Evolutionary conservation across 2,113 vertebrate genomes (phyloP).

Genomic region (Bungarus multicinctus): DNA sequence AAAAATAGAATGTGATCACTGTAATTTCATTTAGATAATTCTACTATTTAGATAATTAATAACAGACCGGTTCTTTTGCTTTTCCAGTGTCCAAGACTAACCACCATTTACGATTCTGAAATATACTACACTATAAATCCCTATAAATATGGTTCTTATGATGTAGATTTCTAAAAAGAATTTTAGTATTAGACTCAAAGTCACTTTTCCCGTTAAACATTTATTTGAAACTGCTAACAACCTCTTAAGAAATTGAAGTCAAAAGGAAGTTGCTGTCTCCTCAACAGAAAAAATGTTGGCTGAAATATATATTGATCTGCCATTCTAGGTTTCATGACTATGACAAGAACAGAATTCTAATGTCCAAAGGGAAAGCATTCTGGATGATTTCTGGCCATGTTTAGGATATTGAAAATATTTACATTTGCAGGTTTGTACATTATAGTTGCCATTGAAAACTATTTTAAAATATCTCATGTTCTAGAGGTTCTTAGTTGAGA

Average conservation of each 20-base stretch:
- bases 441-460: not conserved
- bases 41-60: not conserved
- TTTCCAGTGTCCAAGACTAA: no score
- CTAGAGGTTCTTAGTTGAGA: not conserved
- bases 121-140: not conserved
- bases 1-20: not conserved
- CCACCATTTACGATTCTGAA: not conserved
- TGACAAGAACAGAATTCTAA: not conserved
- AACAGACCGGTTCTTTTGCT: not conserved
- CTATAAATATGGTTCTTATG: not conserved
- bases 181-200: not conserved
- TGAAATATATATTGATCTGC: not conserved
- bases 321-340: not conserved
- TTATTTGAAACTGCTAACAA: not conserved
- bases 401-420: not conserved
- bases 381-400: not conserved
- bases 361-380: not conserved
- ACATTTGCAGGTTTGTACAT: not conserved
- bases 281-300: not conserved
- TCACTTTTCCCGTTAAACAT: not conserved
- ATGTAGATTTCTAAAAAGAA: not conserved
- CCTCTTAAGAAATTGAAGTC: fast-evolving
- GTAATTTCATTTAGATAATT: not conserved
- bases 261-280: not conserved
- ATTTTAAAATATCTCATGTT: not conserved